These are phyloP conservation scores for Apogon talboti DNA, from an alignment of 2,797 vertebrate genomes.

Conservation along the genomic window DNA sequence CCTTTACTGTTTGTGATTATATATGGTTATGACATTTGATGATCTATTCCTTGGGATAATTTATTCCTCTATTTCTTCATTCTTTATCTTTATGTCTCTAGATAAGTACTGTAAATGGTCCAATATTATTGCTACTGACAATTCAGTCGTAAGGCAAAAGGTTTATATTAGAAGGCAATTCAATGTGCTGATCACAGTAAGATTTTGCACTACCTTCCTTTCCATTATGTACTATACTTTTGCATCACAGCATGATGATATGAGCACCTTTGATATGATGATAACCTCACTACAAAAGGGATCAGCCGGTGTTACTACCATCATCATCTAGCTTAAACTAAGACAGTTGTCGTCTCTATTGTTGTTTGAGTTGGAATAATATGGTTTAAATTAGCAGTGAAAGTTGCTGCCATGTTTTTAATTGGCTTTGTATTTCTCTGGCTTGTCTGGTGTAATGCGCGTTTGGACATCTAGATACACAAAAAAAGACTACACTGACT, in stretches of 20 bases:
- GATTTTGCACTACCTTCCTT: background rate
- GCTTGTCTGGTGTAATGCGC: background rate
- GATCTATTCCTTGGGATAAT: no score
- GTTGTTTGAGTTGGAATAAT: background rate
- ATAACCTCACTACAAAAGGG: background rate
- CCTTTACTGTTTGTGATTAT: no score
- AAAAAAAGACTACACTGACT: background rate
- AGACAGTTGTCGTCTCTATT: background rate
- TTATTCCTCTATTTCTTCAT: no score
- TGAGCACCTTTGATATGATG: background rate
- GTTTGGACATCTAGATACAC: background rate
- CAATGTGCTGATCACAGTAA: background rate
- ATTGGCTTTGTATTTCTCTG: background rate
- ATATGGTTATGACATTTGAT: no score
- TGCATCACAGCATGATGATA: background rate
- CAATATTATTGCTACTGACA: background rate
- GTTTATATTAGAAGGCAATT: background rate
- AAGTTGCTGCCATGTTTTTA: background rate
- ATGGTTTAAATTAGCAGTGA: background rate
- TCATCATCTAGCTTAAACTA: background rate
- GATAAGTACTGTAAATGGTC: background rate
- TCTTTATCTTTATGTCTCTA: no score
- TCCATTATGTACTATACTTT: background rate
- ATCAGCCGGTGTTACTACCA: background rate
- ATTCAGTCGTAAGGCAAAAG: background rate